Evolutionary conservation across 2,113 vertebrate genomes (phyloP).

Genomic region (Mola mola): DNA sequence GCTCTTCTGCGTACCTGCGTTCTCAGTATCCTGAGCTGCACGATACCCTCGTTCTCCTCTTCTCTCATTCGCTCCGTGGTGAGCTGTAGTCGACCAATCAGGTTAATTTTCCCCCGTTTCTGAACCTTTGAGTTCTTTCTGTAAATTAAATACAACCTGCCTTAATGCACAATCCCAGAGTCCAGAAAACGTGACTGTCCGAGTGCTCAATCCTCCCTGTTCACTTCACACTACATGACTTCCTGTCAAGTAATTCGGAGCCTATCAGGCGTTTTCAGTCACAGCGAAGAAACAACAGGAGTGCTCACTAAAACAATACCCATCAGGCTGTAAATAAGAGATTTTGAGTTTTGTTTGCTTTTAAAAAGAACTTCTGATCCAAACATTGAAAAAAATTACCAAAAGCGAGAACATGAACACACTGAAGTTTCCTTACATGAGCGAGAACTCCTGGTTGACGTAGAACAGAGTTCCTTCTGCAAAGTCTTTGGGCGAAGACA

Average conservation of each 20-base stretch:
- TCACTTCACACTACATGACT: too few species aligned
- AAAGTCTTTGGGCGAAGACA: slow-evolving; percentile 99
- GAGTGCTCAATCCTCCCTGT: too few species aligned
- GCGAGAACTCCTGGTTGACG: slow-evolving; percentile 99
- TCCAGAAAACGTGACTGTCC: too few species aligned
- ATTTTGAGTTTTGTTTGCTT: too few species aligned
- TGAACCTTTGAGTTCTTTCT: slow-evolving; percentile 99
- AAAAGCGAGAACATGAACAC: not conserved
- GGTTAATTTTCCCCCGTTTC: slow-evolving; percentile 98
- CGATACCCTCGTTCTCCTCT: slow-evolving; percentile 99
- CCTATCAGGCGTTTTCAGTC: too few species aligned
- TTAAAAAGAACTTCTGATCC: too few species aligned
- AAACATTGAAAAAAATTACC: not conserved
- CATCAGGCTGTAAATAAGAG: too few species aligned
- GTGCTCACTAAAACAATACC: too few species aligned
- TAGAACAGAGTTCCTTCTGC: slow-evolving; percentile 98
- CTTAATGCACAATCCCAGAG: too few species aligned
- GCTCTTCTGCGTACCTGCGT: slow-evolving; percentile 89
- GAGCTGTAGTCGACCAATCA: slow-evolving; percentile 97
- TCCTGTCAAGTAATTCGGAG: too few species aligned
- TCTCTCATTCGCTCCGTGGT: slow-evolving; percentile 99
- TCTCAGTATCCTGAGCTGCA: slow-evolving; percentile 97
- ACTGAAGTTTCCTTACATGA: slow-evolving; percentile 88
- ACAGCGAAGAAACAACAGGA: too few species aligned
- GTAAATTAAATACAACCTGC: slow-evolving; percentile 32